These are phyloP conservation scores for Sebastes hubbsi DNA, from an alignment of 2,797 vertebrate genomes.

Conservation along the genomic window DNA sequence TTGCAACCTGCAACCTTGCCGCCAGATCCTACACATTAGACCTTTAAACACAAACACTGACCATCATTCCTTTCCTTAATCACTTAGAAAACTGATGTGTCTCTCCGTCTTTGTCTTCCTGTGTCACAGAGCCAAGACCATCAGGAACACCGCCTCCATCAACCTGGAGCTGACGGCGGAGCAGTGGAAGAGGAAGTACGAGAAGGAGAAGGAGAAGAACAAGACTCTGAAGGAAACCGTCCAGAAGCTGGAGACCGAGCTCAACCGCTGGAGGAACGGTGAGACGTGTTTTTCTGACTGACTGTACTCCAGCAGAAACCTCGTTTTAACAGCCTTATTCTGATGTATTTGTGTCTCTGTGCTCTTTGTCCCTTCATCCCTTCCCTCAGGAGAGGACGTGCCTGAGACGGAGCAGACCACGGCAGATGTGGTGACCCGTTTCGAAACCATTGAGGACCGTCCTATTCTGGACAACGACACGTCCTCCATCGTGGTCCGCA, in stretches of 20 bases:
- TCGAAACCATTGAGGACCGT: constrained; percentile 88
- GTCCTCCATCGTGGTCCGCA: constrained; percentile 89
- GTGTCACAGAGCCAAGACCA: constrained; percentile 88
- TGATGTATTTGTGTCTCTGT: background rate
- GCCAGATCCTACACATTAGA: too few relatives aligned
- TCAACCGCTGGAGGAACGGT: constrained; percentile 97
- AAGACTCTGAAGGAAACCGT: constrained; percentile 94
- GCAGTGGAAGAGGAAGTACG: constrained; percentile 98
- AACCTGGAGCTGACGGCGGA: constrained; percentile 97
- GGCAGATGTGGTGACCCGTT: constrained; percentile 87
- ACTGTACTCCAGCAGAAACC: background rate
- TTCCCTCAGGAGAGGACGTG: constrained; percentile 87
- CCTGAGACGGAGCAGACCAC: constrained; percentile 90
- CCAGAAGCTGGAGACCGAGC: constrained; percentile 92
- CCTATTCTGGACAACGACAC: constrained; percentile 91
- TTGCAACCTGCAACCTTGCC: too few relatives aligned
- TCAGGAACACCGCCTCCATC: constrained; percentile 96
- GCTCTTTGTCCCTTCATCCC: background rate
- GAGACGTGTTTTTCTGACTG: constrained; percentile 28
- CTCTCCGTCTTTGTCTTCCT: background rate
- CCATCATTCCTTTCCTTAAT: background rate
- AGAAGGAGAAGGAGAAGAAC: constrained; percentile 98
- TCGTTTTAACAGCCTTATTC: background rate
- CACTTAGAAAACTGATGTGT: background rate
- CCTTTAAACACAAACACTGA: background rate